phyloP scores from a whole-genome alignment of 2,113 vertebrate genomes.

The Hiodon alosoides region DNA sequence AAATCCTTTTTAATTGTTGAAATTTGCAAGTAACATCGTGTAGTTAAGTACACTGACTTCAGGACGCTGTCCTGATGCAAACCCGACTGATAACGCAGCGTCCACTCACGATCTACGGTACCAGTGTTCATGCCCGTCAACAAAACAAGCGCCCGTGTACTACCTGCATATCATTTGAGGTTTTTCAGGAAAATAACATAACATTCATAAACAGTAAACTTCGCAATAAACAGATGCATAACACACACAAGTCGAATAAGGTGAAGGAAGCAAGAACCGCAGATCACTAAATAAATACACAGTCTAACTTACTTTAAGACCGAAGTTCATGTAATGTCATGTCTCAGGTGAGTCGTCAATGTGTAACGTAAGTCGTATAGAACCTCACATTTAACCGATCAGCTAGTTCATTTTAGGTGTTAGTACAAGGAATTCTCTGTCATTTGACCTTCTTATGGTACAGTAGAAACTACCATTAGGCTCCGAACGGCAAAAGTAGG shows the following conservation, averaged over 20 bases:
- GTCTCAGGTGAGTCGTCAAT: neutral
- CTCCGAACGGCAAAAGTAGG: neutral
- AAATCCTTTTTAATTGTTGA: neutral
- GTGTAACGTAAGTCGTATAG: neutral
- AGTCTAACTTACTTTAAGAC: constrained; percentile 15
- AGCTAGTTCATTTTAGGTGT: constrained; percentile 3
- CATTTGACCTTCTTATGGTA: constrained; percentile 19
- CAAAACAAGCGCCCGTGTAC: neutral
- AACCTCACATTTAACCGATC: neutral
- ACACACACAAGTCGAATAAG: constrained; percentile 1
- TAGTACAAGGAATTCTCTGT: constrained; percentile 1
- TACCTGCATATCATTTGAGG: neutral
- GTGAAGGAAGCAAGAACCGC: neutral
- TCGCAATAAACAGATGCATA: neutral
- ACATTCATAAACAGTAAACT: neutral
- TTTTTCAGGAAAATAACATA: neutral
- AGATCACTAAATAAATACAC: neutral
- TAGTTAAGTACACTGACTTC: neutral
- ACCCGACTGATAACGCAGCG: neutral
- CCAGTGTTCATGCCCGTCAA: neutral
- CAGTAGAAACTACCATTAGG: constrained; percentile 21
- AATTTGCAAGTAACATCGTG: neutral
- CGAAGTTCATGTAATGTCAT: neutral
- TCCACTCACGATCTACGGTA: neutral
- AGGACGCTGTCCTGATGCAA: no score